Conservation (phyloP, 2,113 vertebrate species). For the Dasyprocta punctata region DNA sequence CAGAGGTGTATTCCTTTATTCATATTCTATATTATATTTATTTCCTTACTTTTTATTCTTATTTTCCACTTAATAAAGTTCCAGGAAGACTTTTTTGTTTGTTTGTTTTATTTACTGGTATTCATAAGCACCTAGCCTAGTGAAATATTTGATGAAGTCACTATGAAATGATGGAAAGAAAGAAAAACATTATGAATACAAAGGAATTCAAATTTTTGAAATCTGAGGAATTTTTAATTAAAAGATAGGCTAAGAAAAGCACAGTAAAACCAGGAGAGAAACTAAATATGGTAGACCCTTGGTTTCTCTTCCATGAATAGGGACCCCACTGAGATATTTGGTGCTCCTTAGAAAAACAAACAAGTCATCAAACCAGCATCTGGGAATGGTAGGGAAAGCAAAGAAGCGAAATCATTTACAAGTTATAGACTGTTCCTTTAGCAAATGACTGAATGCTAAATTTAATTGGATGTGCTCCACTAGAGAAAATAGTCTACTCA, state of each 20-base stretch:
- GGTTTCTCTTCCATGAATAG: slow-evolving; percentile 46
- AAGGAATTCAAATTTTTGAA: slow-evolving; percentile 27
- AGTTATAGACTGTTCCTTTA: slow-evolving; percentile 81
- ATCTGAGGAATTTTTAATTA: not conserved
- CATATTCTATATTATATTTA: no score
- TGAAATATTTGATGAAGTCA: not conserved
- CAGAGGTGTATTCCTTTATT: not conserved
- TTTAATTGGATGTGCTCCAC: slow-evolving; percentile 87
- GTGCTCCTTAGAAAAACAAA: slow-evolving; percentile 81
- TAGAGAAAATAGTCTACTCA: slow-evolving; percentile 85
- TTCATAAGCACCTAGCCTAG: not conserved
- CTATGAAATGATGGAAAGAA: slow-evolving; percentile 7
- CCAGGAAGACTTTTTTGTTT: not conserved
- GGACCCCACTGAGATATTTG: slow-evolving; percentile 46
- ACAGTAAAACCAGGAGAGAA: slow-evolving; percentile 36
- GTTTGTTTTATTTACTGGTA: not conserved
- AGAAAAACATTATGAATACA: not conserved
- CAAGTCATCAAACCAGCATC: slow-evolving; percentile 77
- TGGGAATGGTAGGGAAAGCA: slow-evolving; percentile 67
- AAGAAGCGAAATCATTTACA: slow-evolving; percentile 79
- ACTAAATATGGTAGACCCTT: slow-evolving; percentile 2
- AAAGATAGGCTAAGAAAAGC: not conserved
- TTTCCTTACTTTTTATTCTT: not conserved
- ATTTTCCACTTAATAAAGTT: not conserved
- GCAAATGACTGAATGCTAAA: slow-evolving; percentile 80